Evolutionary conservation across 2,113 vertebrate species (phyloP).

Genomic region (Cryptotis parvus): DNA sequence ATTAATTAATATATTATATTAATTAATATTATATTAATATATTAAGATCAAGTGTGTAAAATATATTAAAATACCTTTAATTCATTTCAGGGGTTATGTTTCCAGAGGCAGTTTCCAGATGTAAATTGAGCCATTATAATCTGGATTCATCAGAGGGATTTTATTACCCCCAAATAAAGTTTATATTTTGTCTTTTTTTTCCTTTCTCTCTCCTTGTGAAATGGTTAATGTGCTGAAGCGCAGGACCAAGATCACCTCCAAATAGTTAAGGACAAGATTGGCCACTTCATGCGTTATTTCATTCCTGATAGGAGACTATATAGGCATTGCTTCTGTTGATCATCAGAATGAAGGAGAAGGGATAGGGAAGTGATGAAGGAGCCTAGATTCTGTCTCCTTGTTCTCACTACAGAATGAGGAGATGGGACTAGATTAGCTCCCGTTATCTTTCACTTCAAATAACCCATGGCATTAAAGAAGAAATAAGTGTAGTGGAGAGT

Average conservation of each 20-base stretch:
- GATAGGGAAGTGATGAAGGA: background rate
- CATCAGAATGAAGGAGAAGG: background rate
- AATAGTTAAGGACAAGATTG: slow-evolving; percentile 87
- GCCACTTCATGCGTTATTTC: slow-evolving; percentile 87
- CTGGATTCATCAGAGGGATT: slow-evolving; percentile 73
- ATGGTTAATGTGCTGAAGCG: slow-evolving; percentile 82
- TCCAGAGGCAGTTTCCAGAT: slow-evolving; percentile 68
- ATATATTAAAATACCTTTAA: too few relatives aligned
- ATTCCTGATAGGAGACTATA: slow-evolving; percentile 82
- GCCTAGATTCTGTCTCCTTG: background rate
- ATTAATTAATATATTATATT: too few relatives aligned
- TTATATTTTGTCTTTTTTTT: slow-evolving; percentile 82
- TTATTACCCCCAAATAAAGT: slow-evolving; percentile 84
- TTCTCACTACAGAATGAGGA: background rate
- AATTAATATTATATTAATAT: too few relatives aligned
- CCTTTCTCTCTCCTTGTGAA: slow-evolving; percentile 88
- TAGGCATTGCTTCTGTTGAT: slow-evolving; percentile 71
- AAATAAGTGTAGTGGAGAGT: too few relatives aligned
- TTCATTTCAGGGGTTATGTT: slow-evolving; percentile 62
- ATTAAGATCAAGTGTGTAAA: too few relatives aligned
- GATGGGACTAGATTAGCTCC: background rate
- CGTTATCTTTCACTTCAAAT: background rate
- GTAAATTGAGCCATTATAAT: slow-evolving; percentile 70
- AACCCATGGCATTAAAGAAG: background rate
- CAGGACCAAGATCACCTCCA: slow-evolving; percentile 84